Evolutionary conservation across 2,888 invertebrate genomes (phyloP).

Genomic region (Saturnia pavonia): DNA sequence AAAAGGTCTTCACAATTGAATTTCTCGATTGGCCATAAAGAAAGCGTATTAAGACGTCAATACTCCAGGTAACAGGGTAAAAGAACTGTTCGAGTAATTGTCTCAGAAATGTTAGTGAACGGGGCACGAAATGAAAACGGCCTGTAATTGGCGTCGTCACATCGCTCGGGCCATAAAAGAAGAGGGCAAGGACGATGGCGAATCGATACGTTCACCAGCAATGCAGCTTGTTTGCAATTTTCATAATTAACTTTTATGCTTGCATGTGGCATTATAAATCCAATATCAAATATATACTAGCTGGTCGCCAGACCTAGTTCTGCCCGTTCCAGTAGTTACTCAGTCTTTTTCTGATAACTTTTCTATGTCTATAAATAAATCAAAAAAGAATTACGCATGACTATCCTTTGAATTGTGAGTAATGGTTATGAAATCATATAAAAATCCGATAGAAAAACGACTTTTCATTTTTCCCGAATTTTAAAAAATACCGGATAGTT

Average conservation of each 20-base stretch:
- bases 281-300: too few relatives aligned
- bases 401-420: too few relatives aligned
- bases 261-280: not conserved
- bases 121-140: slow-evolving; percentile 26
- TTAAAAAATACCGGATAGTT: too few relatives aligned
- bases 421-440: too few relatives aligned
- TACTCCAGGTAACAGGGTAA: slow-evolving; percentile 24
- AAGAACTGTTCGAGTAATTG: slow-evolving; percentile 28
- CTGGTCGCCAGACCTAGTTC: too few relatives aligned
- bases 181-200: slow-evolving; percentile 4
- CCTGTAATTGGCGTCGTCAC: slow-evolving; percentile 23
- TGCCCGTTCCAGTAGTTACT: too few relatives aligned
- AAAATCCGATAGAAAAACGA: too few relatives aligned
- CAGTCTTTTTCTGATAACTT: too few relatives aligned
- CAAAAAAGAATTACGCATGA: too few relatives aligned
- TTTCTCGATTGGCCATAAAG: slow-evolving; percentile 22
- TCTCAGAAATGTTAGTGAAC: slow-evolving; percentile 28
- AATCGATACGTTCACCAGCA: slow-evolving; percentile 1
- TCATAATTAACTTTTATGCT: not conserved
- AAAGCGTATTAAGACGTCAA: slow-evolving; percentile 22
- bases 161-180: not conserved
- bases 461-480: too few relatives aligned
- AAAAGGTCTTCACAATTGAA: slow-evolving; percentile 7
- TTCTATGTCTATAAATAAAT: too few relatives aligned
- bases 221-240: slow-evolving; percentile 1